Percentiles rank a stretch among this genome's conserved stretches.
These are phyloP conservation scores for Samia ricini DNA, from an alignment of 1,140 invertebrate species.

Conservation along the genomic window DNA sequence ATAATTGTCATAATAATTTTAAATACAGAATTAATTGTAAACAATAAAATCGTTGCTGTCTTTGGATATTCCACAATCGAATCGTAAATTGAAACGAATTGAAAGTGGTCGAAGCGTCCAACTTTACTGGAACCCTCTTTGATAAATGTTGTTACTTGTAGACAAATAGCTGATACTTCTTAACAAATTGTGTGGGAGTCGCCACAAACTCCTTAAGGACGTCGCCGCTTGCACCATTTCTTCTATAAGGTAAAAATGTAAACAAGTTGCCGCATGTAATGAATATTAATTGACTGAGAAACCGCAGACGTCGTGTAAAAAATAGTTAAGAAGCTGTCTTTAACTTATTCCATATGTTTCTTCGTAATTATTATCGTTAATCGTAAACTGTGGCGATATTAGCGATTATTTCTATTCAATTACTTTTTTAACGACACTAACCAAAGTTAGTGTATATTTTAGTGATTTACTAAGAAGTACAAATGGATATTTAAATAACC, in stretches of 20 bases:
- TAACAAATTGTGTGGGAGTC: conserved; percentile 48
- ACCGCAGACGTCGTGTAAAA: conserved; percentile 22
- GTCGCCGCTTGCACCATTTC: conserved; percentile 34
- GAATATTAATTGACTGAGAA: conserved; percentile 44
- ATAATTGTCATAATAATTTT: conserved; percentile 13
- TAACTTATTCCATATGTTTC: conserved; percentile 23
- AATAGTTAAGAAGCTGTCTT: conserved; percentile 15
- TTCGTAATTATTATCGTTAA: conserved; percentile 13
- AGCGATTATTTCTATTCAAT: too few relatives aligned
- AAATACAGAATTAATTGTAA: conserved; percentile 17
- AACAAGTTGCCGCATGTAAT: conserved; percentile 36
- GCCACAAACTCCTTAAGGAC: conserved; percentile 31
- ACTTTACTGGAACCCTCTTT: conserved; percentile 27
- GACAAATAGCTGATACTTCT: conserved; percentile 56
- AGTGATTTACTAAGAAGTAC: too few relatives aligned
- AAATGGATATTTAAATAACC: too few relatives aligned
- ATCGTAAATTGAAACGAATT: conserved; percentile 40
- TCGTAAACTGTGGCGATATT: too few relatives aligned
- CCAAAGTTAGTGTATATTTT: too few relatives aligned
- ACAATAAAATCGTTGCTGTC: conserved; percentile 26
- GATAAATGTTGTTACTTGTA: conserved; percentile 48
- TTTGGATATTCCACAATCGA: conserved; percentile 37
- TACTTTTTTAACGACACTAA: too few relatives aligned
- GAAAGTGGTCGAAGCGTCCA: conserved; percentile 23
- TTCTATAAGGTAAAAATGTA: conserved; percentile 41